Evolutionary conservation across 2,113 vertebrate genomes (phyloP).

Genomic region (Morone chrysops): DNA sequence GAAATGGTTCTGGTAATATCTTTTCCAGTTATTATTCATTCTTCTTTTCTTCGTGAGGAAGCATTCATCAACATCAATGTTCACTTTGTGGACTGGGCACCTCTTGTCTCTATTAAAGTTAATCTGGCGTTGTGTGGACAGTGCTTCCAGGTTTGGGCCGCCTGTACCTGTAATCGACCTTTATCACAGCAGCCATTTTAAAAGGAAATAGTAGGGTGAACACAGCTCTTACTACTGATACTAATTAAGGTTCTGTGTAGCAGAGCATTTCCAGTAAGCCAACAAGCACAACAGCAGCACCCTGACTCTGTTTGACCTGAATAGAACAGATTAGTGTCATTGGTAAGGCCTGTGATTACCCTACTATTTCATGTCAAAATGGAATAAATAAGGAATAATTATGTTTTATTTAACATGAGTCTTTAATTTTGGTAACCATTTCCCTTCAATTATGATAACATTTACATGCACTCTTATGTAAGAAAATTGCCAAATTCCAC

Average conservation of each 20-base stretch:
- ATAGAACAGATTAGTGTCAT: too few species aligned
- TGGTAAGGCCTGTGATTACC: too few species aligned
- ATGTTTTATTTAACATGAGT: not conserved
- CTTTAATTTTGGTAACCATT: not conserved
- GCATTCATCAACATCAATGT: constrained; percentile 7
- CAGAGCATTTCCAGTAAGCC: too few species aligned
- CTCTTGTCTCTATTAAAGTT: not conserved
- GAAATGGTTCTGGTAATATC: not conserved
- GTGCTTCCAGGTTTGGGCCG: not conserved
- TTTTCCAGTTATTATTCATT: not conserved
- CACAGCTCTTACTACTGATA: too few species aligned
- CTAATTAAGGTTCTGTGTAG: too few species aligned
- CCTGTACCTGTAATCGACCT: not conserved
- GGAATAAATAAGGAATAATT: not conserved
- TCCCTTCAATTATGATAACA: too few species aligned
- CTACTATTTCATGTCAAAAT: too few species aligned
- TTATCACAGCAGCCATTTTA: not conserved
- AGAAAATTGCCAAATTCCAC: too few species aligned
- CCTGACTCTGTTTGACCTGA: too few species aligned
- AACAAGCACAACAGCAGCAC: too few species aligned
- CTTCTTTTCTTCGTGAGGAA: not conserved
- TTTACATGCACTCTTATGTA: too few species aligned
- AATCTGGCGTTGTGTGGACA: not conserved
- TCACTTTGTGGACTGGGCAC: not conserved
- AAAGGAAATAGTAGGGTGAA: not conserved